These are phyloP conservation scores for Talpa occidentalis DNA, from an alignment of 2,113 vertebrate species.

Conservation along the genomic window DNA sequence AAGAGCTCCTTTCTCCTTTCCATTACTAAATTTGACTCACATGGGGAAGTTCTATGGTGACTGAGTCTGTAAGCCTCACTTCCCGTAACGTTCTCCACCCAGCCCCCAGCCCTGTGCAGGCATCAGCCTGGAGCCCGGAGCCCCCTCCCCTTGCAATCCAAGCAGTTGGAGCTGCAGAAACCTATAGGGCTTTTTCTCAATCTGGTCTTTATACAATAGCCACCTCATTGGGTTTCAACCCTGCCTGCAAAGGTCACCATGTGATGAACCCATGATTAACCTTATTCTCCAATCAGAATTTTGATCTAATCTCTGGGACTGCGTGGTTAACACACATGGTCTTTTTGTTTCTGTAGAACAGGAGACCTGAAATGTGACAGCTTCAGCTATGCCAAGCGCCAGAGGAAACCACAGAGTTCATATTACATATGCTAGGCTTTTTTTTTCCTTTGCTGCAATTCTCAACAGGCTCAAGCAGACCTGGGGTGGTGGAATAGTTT, in stretches of 20 bases:
- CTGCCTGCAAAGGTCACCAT: conserved; percentile 53
- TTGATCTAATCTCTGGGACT: conserved; percentile 68
- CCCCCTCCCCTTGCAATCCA: conserved; percentile 46
- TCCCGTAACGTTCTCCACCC: background rate
- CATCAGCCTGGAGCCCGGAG: background rate
- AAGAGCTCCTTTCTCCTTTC: conserved; percentile 17
- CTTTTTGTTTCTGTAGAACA: conserved; percentile 69
- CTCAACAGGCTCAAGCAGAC: conserved; percentile 52
- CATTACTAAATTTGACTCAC: background rate
- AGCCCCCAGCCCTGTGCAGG: background rate
- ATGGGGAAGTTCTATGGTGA: background rate
- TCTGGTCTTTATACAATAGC: conserved; percentile 21
- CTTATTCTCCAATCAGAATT: conserved; percentile 69
- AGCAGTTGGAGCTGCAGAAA: background rate
- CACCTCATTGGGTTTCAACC: conserved; percentile 43
- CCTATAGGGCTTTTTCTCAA: background rate
- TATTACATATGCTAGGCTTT: conserved; percentile 53
- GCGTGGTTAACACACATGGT: conserved; percentile 34
- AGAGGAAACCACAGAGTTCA: conserved; percentile 67
- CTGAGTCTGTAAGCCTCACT: conserved; percentile 8
- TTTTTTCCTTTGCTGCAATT: background rate
- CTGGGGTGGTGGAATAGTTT: conserved; percentile 40
- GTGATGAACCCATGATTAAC: conserved; percentile 71
- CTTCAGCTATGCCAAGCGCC: conserved; percentile 18
- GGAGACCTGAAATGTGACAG: conserved; percentile 61